Evolutionary conservation across 2,797 vertebrate genomes (phyloP), one percentile per base, ranked within the genome.

Genomic region (Sibirionetta formosa): DNA sequence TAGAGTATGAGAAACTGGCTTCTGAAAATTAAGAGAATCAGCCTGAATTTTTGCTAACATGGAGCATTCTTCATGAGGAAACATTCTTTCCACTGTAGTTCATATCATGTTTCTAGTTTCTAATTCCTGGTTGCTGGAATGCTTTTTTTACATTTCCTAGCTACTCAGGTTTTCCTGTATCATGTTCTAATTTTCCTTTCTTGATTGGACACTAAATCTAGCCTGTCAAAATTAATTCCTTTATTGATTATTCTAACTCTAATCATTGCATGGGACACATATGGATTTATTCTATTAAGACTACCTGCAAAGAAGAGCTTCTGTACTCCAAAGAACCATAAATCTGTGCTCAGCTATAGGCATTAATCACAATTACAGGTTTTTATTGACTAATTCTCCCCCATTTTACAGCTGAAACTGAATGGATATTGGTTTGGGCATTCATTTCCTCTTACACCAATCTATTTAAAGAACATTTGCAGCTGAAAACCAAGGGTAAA

Each of bases 331-430:
- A 91, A 48, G 50, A 95, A 58, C 31, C 17, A 60, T 29, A 78
- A 50, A 35, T 73, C 94, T 86, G 38, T 89, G 24, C 29, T 65
- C 81, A 80, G 68, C 27, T 83, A 20, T 40, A 48, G 24, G 29
- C 58, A 94, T 97, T 90, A 92, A 90, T 84, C 33, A 76, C 17
- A 95, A 86, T 96, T 93, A 64, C 13, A 54, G 24, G 7, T 8
- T 83, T 88, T 77, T 70, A 87, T 88, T 70, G 81, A 86, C 26
- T 82, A 44, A 69, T 95, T 96, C 40, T 69, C 1, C 12, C 27
- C 18, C 15, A 63, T 90, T 79, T 96, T 89, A 56, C 56, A 70
- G 7, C n/a, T 90, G 44, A 68, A 90, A 78, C n/a, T 2, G 73
- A 78, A 69, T 18, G 26, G 1, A 5, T 81, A 58, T 56, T 77